Conservation (phyloP, 2,888 invertebrate genomes). For the Phymatocera aterrima region DNA sequence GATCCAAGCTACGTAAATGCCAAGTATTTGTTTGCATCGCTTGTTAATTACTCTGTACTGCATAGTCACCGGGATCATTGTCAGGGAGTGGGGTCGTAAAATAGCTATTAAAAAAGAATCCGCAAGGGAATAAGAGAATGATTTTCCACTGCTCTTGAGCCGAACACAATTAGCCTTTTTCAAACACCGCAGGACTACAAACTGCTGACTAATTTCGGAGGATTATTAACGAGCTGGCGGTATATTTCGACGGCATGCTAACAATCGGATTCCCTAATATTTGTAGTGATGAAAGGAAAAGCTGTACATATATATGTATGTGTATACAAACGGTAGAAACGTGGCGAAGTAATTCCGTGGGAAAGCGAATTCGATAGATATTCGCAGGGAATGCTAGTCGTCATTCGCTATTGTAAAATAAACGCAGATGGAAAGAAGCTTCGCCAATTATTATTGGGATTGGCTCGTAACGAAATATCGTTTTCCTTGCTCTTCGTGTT, state of each 20-base stretch:
- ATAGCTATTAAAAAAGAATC: neutral
- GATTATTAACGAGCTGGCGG: no score
- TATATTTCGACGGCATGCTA: neutral
- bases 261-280: neutral
- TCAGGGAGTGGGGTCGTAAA: neutral
- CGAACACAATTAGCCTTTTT: neutral
- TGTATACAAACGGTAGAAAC: neutral
- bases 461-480: neutral
- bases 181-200: neutral
- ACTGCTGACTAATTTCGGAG: conserved; percentile 10
- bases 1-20: no score
- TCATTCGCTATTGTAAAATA: conserved; percentile 1
- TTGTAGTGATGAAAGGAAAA: neutral
- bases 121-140: neutral
- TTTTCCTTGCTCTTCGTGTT: neutral
- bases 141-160: neutral
- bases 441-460: neutral
- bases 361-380: neutral
- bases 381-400: neutral
- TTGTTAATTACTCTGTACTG: no score
- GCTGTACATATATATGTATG: no score
- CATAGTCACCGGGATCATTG: neutral
- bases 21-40: no score
- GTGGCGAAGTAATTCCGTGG: neutral
- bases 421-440: neutral